Evolutionary conservation across 2,113 vertebrate genomes (phyloP), one percentile per base, ranked within the genome.

Genomic region (Probosciger aterrimus): DNA sequence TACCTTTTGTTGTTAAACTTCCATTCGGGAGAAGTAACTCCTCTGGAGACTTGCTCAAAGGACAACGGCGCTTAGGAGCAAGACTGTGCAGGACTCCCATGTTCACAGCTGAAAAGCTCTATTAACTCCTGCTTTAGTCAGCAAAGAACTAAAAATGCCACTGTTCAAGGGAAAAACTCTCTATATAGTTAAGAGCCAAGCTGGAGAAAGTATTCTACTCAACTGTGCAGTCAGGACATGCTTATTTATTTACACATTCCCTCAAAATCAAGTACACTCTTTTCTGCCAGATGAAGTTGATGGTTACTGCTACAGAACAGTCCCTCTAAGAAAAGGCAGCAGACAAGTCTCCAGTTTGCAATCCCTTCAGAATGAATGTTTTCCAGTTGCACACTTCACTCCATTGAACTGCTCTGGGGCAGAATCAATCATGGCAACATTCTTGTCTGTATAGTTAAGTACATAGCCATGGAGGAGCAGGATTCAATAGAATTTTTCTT

Each of bases 121-220:
- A 71, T 79, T 88, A 95, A 65, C 52, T 80, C 59, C 86, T 35
- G 59, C 80, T 91, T 88, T 57, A 88, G 71, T 93, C 74, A 93
- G 81, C 77, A 84, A 81, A 95, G 44, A 52, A 46, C 39, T 77
- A 83, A 39, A 69, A 86, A 91, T 55, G 18, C 28, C 49, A 57
- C 22, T 77, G 64, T 30, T 55, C 20, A 55, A 46, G 39, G 55
- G 43, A 43, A 93, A 92, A 71, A 11, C 8, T 18, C 71, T 82
- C 39, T 62, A 18, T 2, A 41, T 24, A 86, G 33, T 39, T 50
- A 50, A 80, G 18, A 86, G 50, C 31, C 46, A 43, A 79, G 53
- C 44, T 10, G 41, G 10, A 20, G 20, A 50, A 74, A 80, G 28
- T n/a, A 88, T 44, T 88, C 59, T 16, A 25, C 19, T 23, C 59